Evolutionary conservation across 2,797 vertebrate species (phyloP), one percentile per base, ranked within the genome.

Genomic region (Phylloscopus collybita): DNA sequence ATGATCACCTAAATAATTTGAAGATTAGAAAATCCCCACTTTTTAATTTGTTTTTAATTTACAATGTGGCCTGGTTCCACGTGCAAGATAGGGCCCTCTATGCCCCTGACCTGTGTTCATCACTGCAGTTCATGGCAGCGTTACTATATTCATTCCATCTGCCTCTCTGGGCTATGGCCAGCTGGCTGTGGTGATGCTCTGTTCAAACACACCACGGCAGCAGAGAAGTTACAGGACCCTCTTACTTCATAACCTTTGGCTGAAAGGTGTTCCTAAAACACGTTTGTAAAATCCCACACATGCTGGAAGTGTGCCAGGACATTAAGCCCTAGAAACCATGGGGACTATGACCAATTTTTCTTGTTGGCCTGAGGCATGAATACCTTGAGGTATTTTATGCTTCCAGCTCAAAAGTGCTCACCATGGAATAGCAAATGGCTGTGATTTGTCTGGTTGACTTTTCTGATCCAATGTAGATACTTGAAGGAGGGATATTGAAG

Each of bases 121-220:
- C 8, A 3, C 10, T 64, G 44, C 18, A 62, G 69, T 32, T 76
- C 25, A 18, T 27, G 54, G 40, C 69, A 72, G 13, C 0, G 0
- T 36, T 74, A 38, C 53, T 54, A 1, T 72, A 20, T 71, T 57
- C 6, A 1, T 69, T 57, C 61, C 72, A 32, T 61, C 54, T 91
- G 56, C 40, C 40, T 36, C 50, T 40, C 40, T 60, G 87, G 72
- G 54, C 62, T 42, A 3, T 8, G 73, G 47, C 25, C 75, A 67
- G 51, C 36, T 32, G 64, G n/a, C 56, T 66, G 53, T 49, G 40
- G 26, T 27, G 60, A 14, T 66, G 30, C 4, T 56, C 49, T 66
- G 29, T 21, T 56, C 61, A 45, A 74, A 60, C 51, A 57, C 34
- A 50, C 17, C n/a, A 59, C 1, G 26, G 34, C 62, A 86, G 44